Base-by-base conservation (phyloP, 2,113 vertebrate genomes). In the Mesocricetus auratus region DNA sequence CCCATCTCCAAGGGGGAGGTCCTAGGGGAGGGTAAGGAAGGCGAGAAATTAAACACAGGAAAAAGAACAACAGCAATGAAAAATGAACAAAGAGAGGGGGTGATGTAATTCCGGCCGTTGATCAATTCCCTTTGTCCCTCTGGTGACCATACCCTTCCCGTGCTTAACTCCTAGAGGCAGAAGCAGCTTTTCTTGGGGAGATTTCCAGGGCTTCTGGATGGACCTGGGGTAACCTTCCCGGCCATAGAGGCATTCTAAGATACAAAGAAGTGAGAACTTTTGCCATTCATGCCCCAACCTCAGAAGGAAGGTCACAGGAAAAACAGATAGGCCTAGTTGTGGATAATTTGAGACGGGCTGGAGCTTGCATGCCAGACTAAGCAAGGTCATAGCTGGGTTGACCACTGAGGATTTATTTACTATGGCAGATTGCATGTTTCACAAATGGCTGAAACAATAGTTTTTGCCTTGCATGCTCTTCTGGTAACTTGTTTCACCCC, bases 41-140 rank as follows among this genome's bases (percentile, higher is more conserved):
- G 92, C 95, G 93, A 97, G 95, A 97, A 97, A 98, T 98, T 98
- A 97, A 97, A 97, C 94, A 94, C 95, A 91, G 97, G 94, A 95
- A 97, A 97, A 97, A 95, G 96, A 97, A 96, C 96, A 96, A 97
- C 97, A 96, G 93, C 94, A 97, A 96, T 97, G 97, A 98, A 95
- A 98, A 97, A 97, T 94, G 97, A 97, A 96, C 97, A 96, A 98
- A 96, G 97, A 97, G 69, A 96, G 39, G 90, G 93, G 92, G 83
- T 97, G 97, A 97, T 97, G 97, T 97, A 92, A 98, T 97, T 96
- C 88, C 2, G 42, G 94, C 90, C 50, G 60, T 91, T 95, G 93
- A 96, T 94, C 97, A 97, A 97, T 97, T 98, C 94, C 97, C 95
- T 98, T 96, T 97, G 95, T 97, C 95, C 97, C 93, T 97, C 56